A percentile compares a stretch with the other conserved stretches of the same genome.
These are phyloP conservation scores for Halcyon senegalensis DNA, from an alignment of 2,113 vertebrate genomes.

Conservation along the genomic window DNA sequence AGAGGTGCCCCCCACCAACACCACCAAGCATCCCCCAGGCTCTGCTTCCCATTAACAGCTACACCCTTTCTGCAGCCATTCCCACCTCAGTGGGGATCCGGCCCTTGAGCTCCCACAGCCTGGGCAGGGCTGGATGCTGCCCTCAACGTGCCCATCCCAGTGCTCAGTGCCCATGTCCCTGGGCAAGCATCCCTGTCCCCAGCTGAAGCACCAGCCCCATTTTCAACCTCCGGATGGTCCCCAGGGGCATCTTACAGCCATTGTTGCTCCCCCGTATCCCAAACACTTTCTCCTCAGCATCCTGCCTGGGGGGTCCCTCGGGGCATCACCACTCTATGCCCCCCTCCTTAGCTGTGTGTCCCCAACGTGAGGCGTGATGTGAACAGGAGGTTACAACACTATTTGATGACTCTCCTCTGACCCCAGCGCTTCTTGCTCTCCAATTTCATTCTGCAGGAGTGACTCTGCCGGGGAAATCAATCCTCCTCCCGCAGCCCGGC, in stretches of 20 bases:
- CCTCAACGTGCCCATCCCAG: neutral
- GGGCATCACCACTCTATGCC: neutral
- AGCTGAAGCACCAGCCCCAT: accelerated
- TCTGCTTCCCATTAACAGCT: neutral
- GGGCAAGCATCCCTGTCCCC: accelerated
- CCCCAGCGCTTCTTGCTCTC: neutral
- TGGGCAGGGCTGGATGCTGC: neutral
- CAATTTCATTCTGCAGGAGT: slow-evolving; percentile 4
- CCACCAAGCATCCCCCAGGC: accelerated
- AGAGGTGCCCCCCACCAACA: accelerated
- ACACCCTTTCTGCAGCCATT: neutral
- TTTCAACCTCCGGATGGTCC: neutral
- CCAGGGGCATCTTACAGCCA: accelerated
- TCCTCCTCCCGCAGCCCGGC: neutral
- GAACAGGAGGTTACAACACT: neutral
- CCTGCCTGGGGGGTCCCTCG: neutral
- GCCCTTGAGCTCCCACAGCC: neutral
- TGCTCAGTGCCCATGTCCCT: accelerated
- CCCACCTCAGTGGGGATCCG: neutral
- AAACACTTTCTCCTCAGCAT: accelerated
- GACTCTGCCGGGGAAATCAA: slow-evolving; percentile 13
- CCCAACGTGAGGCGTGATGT: neutral
- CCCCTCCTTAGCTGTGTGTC: neutral
- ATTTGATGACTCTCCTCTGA: slow-evolving; percentile 15
- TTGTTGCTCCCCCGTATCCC: neutral